Evolutionary conservation across 2,888 invertebrate species (phyloP).

Genomic region (Sinohyriopsis cumingii): DNA sequence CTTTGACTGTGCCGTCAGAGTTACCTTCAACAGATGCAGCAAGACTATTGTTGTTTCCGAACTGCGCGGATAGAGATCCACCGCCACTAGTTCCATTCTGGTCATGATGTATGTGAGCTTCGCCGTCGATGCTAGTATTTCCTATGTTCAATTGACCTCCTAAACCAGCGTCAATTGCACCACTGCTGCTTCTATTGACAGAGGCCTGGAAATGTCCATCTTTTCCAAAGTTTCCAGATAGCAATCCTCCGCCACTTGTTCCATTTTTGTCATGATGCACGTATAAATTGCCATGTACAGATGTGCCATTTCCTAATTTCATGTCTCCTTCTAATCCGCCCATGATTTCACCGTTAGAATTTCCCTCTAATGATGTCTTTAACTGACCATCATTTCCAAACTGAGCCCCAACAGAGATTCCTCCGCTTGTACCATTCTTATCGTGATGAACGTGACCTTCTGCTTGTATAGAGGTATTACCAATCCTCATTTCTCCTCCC

Average conservation of each 20-base stretch:
- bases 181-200: background rate
- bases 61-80: background rate
- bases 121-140: background rate
- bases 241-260: slow-evolving; percentile 2
- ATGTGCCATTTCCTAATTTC: background rate
- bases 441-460: slow-evolving; percentile 3
- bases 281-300: background rate
- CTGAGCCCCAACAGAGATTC: background rate
- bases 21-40: no score
- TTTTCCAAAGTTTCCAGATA: background rate
- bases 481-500: background rate
- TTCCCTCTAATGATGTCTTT: background rate
- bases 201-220: background rate
- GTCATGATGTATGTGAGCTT: slow-evolving; percentile 1
- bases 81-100: slow-evolving; percentile 2
- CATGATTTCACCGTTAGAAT: slow-evolving; percentile 1
- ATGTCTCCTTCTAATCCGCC: background rate
- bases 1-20: no score
- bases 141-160: background rate
- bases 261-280: slow-evolving; percentile 4
- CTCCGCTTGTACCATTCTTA: slow-evolving; percentile 6
- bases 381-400: background rate
- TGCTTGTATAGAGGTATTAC: background rate
- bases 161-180: slow-evolving; percentile 2
- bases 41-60: no score